Percentiles rank a stretch among this genome's conserved stretches.
Conservation (phyloP, 2,797 vertebrate species). For the Hipposideros larvatus region DNA sequence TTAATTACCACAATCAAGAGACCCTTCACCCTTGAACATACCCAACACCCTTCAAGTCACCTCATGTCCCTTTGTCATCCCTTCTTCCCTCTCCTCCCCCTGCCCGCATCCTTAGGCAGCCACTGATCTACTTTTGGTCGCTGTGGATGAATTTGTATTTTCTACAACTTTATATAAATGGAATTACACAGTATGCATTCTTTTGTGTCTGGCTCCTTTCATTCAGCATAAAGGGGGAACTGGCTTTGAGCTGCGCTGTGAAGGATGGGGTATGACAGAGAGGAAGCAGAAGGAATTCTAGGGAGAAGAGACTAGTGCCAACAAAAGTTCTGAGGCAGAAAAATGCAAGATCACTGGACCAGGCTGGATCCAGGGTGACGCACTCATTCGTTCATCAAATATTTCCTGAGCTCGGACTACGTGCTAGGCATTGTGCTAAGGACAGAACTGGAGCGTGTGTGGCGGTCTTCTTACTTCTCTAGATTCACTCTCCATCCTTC, state of each 20-base stretch:
- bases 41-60: neutral
- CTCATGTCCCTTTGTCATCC: accelerated
- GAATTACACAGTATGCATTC: neutral
- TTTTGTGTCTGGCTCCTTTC: neutral
- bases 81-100: neutral
- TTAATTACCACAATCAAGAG: neutral
- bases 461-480: neutral
- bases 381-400: neutral
- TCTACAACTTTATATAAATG: neutral
- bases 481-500: too few relatives aligned
- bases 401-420: neutral
- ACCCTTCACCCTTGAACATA: neutral
- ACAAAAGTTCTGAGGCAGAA: neutral
- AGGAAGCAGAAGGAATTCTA: neutral
- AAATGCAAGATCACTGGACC: neutral
- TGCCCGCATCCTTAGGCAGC: neutral
- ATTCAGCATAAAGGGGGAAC: neutral
- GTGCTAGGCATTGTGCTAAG: too few relatives aligned
- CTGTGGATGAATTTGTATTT: neutral
- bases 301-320: neutral
- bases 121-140: neutral
- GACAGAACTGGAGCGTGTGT: accelerated
- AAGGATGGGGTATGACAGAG: neutral
- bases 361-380: neutral
- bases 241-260: neutral